These are phyloP conservation scores for Macrotis lagotis DNA, from an alignment of 2,113 vertebrate species.

Conservation along the genomic window DNA sequence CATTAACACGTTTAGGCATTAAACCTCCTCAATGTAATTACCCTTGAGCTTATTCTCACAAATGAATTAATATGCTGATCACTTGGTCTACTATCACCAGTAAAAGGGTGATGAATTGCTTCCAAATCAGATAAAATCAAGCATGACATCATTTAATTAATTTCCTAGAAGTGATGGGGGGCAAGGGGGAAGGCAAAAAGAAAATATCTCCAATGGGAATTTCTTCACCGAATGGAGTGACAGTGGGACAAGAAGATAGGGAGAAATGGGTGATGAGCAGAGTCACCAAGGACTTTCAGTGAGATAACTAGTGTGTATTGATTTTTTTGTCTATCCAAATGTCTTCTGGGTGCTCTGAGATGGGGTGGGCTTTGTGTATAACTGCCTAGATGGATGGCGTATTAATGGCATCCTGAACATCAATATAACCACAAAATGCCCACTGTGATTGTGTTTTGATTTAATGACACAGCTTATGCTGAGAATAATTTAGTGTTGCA, in stretches of 20 bases:
- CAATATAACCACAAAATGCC: not conserved
- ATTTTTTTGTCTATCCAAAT: not conserved
- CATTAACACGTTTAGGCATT: constrained; percentile 86
- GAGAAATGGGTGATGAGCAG: constrained; percentile 1
- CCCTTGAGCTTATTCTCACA: constrained; percentile 87
- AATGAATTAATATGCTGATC: constrained; percentile 89
- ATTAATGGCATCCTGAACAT: not conserved
- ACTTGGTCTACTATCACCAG: constrained; percentile 83
- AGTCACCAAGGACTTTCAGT: not conserved
- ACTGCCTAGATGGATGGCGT: not conserved
- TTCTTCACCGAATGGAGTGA: constrained; percentile 34
- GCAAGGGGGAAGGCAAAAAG: constrained; percentile 67
- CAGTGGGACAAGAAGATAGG: not conserved
- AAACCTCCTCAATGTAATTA: constrained; percentile 87
- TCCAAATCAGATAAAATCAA: constrained; percentile 94
- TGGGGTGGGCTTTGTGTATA: not conserved
- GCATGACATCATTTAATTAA: constrained; percentile 93
- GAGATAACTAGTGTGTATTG: not conserved
- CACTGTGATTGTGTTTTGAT: constrained; percentile 9
- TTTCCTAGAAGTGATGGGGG: constrained; percentile 80
- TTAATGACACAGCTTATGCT: not conserved
- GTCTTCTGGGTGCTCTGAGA: not conserved
- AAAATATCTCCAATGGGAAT: constrained; percentile 60
- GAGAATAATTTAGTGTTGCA: constrained; percentile 26
- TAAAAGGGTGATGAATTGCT: constrained; percentile 90